Evolutionary conservation across 2,113 vertebrate genomes (phyloP).

Genomic region (Apus apus): DNA sequence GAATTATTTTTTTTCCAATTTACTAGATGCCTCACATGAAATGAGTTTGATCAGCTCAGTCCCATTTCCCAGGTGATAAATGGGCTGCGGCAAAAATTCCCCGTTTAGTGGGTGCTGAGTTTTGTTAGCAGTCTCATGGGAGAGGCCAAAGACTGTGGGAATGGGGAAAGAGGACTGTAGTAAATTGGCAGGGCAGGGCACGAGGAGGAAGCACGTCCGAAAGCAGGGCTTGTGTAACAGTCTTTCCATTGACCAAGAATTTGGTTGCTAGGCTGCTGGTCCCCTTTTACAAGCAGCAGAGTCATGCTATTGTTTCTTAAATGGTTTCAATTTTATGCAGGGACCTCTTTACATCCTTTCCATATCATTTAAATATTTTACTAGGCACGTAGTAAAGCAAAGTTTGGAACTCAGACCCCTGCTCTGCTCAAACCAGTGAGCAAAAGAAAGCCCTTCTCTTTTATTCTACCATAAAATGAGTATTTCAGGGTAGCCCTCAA

Average conservation of each 20-base stretch:
- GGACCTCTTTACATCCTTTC: conserved; percentile 44
- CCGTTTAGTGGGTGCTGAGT: conserved; percentile 15
- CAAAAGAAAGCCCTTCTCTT: neutral
- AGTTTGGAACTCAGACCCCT: neutral
- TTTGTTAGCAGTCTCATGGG: conserved; percentile 34
- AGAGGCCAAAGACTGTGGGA: conserved; percentile 69
- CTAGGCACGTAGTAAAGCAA: neutral
- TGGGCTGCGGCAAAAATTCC: conserved; percentile 25
- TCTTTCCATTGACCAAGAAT: conserved; percentile 44
- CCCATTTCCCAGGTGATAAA: conserved; percentile 65
- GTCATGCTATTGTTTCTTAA: conserved; percentile 55
- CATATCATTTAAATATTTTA: conserved; percentile 60
- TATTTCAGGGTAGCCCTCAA: neutral
- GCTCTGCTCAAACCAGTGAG: neutral
- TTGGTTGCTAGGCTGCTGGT: conserved; percentile 61
- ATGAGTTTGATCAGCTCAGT: neutral
- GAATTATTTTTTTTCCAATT: neutral
- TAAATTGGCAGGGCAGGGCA: conserved; percentile 52
- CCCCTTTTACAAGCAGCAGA: conserved; percentile 59
- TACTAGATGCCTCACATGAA: conserved; percentile 24
- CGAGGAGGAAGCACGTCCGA: conserved; percentile 3
- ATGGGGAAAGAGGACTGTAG: conserved; percentile 30
- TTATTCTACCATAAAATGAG: neutral
- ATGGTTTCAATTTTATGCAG: conserved; percentile 47
- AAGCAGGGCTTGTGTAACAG: neutral